These are phyloP conservation scores for Ditylenchus weischeri DNA, from an alignment of 2,888 invertebrate species.

Conservation along the genomic window DNA sequence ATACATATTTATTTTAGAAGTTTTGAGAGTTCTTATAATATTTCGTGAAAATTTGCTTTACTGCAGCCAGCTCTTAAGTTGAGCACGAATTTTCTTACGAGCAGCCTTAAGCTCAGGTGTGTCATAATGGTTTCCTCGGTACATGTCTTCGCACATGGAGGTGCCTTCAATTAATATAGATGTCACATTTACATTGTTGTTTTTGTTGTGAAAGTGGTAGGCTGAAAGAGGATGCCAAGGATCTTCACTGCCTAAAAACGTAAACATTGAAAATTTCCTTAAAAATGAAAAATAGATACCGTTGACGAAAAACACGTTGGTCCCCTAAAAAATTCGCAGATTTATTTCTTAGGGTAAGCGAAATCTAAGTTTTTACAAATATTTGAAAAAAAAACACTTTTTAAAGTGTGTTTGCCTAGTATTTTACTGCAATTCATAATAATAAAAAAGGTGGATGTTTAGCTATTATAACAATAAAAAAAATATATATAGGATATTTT, in stretches of 20 bases:
- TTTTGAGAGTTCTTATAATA: too few species aligned
- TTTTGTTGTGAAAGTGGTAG: neutral
- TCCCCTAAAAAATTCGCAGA: neutral
- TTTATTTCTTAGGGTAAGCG: too few species aligned
- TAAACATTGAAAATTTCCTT: too few species aligned
- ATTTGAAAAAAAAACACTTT: too few species aligned
- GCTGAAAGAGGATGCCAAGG: conserved; percentile 3
- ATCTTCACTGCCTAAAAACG: neutral
- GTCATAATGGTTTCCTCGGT: neutral
- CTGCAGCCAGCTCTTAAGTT: neutral
- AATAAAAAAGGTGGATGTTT: too few species aligned
- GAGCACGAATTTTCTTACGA: neutral
- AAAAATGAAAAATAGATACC: neutral
- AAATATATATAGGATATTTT: too few species aligned
- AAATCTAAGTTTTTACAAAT: too few species aligned
- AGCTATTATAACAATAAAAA: too few species aligned
- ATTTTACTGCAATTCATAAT: too few species aligned
- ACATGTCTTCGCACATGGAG: neutral
- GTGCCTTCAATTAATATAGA: conserved; percentile 6
- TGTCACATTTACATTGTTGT: neutral
- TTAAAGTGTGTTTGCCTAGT: too few species aligned
- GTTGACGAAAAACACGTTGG: neutral
- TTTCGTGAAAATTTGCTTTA: neutral
- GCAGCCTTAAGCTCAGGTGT: conserved; percentile 4
- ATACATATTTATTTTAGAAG: too few species aligned